phyloP scores from a whole-genome alignment of 2,888 invertebrate genomes.

The Eurytoma californica region DNA sequence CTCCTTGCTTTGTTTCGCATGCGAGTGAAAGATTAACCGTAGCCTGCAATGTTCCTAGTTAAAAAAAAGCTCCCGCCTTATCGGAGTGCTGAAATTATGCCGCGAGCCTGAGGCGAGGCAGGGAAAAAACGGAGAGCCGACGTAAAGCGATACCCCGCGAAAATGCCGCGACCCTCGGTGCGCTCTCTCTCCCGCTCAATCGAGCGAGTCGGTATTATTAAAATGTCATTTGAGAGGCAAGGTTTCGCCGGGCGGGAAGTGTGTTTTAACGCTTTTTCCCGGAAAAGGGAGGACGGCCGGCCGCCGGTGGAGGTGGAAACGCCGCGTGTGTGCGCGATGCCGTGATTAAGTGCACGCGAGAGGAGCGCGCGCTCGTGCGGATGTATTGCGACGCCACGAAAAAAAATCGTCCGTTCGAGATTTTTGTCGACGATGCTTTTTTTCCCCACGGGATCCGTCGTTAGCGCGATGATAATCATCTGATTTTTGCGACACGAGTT shows the following conservation, averaged over 20 bases:
- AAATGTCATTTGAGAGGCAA: conserved; percentile 44
- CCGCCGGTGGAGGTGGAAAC: background rate
- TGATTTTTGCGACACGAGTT: too few relatives aligned
- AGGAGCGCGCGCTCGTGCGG: background rate
- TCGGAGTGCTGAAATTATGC: conserved; percentile 34
- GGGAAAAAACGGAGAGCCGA: background rate
- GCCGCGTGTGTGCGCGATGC: background rate
- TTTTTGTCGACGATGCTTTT: background rate
- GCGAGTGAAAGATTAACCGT: conserved; percentile 31
- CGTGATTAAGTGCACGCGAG: conserved; percentile 40
- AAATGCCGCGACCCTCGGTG: background rate
- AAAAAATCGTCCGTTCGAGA: background rate
- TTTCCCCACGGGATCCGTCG: too few relatives aligned
- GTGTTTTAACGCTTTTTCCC: conserved; percentile 42
- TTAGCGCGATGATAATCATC: too few relatives aligned
- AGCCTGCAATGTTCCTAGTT: background rate
- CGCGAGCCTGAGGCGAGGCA: conserved; percentile 13
- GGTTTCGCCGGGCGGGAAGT: conserved; percentile 14
- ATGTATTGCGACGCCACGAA: background rate
- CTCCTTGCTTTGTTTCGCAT: background rate
- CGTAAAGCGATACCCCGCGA: conserved; percentile 5
- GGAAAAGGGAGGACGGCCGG: conserved; percentile 16
- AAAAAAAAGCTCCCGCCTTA: background rate
- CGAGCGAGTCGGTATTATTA: conserved; percentile 32
- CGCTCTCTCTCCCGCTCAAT: conserved; percentile 24